A percentile compares a stretch with the other conserved stretches of the same genome.
phyloP scores from a whole-genome alignment of 2,797 vertebrate genomes.

The Phataginus tetradactyla region DNA sequence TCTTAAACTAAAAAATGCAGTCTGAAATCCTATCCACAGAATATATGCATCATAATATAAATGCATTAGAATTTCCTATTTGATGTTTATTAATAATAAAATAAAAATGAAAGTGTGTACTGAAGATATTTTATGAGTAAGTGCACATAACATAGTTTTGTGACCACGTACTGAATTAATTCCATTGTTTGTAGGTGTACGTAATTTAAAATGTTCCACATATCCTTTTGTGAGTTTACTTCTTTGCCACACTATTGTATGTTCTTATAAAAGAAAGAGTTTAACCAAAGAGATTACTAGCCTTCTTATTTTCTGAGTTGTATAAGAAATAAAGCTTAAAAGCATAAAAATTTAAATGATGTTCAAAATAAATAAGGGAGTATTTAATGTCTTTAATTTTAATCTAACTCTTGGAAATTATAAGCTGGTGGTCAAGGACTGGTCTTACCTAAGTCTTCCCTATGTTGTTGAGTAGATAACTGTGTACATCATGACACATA shows the following conservation, averaged over 20 bases:
- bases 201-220: not conserved
- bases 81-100: not conserved
- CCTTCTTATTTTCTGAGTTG: not conserved
- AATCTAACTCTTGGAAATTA: not conserved
- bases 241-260: not conserved
- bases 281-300: not conserved
- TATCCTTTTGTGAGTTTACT: fast-evolving
- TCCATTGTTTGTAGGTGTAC: not conserved
- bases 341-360: not conserved
- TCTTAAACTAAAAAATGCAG: not conserved
- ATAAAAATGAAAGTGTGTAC: not conserved
- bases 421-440: not conserved
- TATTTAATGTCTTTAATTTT: not conserved
- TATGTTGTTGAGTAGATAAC: not conserved
- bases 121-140: not conserved
- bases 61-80: not conserved
- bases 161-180: not conserved
- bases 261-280: not conserved
- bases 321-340: not conserved
- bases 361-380: not conserved
- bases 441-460: not conserved
- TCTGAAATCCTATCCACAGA: not conserved
- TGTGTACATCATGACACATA: not conserved
- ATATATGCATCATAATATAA: not conserved
- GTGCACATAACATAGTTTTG: not conserved